These are phyloP conservation scores for Riparia riparia DNA, from an alignment of 2,113 vertebrate species.

Conservation along the genomic window DNA sequence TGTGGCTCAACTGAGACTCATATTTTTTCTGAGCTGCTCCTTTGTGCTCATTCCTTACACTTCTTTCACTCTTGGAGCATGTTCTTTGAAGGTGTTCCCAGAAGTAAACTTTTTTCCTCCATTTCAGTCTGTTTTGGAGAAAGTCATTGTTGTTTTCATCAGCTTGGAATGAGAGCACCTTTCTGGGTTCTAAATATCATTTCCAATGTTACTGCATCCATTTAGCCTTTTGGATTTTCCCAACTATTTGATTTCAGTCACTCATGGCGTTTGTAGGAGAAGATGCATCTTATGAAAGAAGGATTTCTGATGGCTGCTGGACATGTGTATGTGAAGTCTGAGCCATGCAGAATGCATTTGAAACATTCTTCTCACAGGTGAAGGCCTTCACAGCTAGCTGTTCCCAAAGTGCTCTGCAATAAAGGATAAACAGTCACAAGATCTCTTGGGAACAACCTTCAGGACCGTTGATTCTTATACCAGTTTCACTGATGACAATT, in stretches of 20 bases:
- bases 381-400: background rate
- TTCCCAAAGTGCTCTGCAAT: background rate
- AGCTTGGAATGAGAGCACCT: background rate
- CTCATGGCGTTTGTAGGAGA: background rate
- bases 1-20: background rate
- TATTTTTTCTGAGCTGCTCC: background rate
- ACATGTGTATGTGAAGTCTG: background rate
- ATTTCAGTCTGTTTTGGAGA: background rate
- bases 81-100: background rate
- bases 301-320: background rate
- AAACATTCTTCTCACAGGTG: background rate
- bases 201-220: background rate
- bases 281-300: background rate
- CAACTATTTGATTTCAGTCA: background rate
- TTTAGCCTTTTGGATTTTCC: background rate
- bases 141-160: background rate
- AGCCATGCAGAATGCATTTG: background rate
- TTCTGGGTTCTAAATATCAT: background rate
- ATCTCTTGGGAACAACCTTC: background rate
- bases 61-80: background rate
- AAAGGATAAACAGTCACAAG: background rate
- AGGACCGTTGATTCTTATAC: background rate
- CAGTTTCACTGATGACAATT: background rate
- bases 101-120: background rate
- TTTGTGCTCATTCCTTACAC: background rate